Evolutionary conservation across 35 echinoderm and acorn worm species (phyloP).

Genomic region (Heliocidaris erythrogramma): DNA sequence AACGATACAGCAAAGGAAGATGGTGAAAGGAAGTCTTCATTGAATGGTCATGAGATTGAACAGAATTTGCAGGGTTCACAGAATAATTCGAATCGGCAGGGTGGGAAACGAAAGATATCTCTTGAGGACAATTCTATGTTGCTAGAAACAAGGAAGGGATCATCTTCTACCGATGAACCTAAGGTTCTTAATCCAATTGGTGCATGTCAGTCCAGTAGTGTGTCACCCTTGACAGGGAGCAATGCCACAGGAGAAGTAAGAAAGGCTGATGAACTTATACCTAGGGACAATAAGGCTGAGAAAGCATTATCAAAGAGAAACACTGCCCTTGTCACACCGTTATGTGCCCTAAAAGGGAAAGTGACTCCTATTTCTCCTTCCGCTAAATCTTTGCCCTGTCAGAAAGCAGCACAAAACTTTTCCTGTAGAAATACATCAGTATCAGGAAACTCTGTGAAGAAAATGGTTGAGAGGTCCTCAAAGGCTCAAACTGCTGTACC

Average conservation of each 20-base stretch:
- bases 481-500: neutral
- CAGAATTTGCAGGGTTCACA: neutral
- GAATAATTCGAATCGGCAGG: neutral
- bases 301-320: neutral
- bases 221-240: neutral
- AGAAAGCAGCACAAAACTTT: neutral
- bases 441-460: neutral
- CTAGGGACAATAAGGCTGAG: neutral
- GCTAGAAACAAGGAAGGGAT: neutral
- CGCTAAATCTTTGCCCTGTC: neutral
- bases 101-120: neutral
- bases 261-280: neutral
- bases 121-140: neutral
- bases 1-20: slow-evolving; percentile 8
- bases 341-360: neutral
- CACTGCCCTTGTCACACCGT: neutral
- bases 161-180: neutral
- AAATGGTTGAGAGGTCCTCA: neutral
- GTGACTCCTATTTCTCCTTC: neutral
- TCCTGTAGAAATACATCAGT: neutral
- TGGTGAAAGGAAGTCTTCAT: neutral
- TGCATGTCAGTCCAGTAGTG: neutral
- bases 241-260: neutral
- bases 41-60: neutral
- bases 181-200: neutral